These are phyloP conservation scores for Belgica antarctica DNA, from an alignment of 2,888 invertebrate genomes.

Conservation along the genomic window DNA sequence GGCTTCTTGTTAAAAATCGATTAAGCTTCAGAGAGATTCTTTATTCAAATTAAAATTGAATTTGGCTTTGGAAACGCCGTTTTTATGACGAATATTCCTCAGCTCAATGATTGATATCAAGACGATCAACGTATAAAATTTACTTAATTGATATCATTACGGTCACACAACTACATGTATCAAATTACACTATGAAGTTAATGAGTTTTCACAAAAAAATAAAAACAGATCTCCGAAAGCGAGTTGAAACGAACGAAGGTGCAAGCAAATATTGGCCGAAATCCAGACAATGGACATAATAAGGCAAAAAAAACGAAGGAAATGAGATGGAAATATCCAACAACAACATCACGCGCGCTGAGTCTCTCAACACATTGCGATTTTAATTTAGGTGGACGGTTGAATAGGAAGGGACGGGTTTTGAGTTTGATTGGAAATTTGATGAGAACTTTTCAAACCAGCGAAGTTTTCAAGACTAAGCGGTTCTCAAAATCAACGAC, in stretches of 20 bases:
- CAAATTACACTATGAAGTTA: constrained; percentile 6
- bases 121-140: not conserved
- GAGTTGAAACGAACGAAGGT: not conserved
- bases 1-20: constrained; percentile 10
- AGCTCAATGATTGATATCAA: too few relatives aligned
- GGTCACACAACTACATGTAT: not conserved
- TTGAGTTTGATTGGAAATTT: not conserved
- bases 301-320: constrained; percentile 7
- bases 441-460: not conserved
- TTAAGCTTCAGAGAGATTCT: not conserved
- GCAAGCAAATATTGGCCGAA: not conserved
- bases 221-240: not conserved
- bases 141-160: not conserved
- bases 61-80: not conserved
- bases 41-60: not conserved
- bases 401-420: not conserved
- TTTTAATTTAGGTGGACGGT: not conserved
- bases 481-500: too few relatives aligned
- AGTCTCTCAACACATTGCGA: not conserved
- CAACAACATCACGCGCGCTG: not conserved
- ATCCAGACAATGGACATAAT: constrained; percentile 5
- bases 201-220: not conserved
- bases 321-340: not conserved
- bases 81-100: not conserved
- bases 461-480: not conserved